phyloP scores from a whole-genome alignment of 2,113 vertebrate species.

The Trachemys scripta region DNA sequence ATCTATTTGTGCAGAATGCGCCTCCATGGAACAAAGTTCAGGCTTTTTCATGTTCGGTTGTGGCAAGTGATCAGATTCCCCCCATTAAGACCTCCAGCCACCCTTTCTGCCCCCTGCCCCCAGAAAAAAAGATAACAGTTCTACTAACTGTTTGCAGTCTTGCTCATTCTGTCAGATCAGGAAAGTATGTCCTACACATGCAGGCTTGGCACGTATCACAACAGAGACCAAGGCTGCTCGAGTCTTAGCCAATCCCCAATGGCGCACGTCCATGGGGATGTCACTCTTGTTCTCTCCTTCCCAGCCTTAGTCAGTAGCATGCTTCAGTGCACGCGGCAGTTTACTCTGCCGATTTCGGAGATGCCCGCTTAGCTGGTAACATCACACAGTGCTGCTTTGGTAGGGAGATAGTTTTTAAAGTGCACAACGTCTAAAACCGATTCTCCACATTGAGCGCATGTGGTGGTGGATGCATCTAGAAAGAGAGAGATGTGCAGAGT shows the following conservation, averaged over 20 bases:
- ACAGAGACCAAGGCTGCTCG: background rate
- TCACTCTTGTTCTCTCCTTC: background rate
- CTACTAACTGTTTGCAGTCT: conserved; percentile 40
- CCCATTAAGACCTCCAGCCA: conserved; percentile 59
- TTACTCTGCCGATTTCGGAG: conserved; percentile 37
- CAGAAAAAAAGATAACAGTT: conserved; percentile 49
- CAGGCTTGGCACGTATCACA: background rate
- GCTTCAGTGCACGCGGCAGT: conserved; percentile 34
- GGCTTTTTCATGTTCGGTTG: conserved; percentile 58
- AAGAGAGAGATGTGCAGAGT: conserved; percentile 45
- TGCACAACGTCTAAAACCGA: background rate
- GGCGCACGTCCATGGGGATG: background rate
- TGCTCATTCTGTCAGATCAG: conserved; percentile 37
- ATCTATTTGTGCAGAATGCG: conserved; percentile 70
- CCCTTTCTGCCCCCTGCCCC: conserved; percentile 46
- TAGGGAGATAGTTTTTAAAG: conserved; percentile 33
- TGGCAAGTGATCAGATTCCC: conserved; percentile 42
- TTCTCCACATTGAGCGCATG: conserved; percentile 17
- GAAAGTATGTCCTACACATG: background rate
- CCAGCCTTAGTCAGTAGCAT: conserved; percentile 61
- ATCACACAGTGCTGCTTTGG: conserved; percentile 54
- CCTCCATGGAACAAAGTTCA: conserved; percentile 64
- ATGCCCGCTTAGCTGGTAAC: conserved; percentile 18
- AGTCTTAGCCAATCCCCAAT: background rate
- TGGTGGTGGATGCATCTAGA: conserved; percentile 33